A percentile compares a stretch with the other conserved stretches of the same genome.
Evolutionary conservation across 2,888 invertebrate genomes (phyloP).

Genomic region (Ctenicera cuprea): DNA sequence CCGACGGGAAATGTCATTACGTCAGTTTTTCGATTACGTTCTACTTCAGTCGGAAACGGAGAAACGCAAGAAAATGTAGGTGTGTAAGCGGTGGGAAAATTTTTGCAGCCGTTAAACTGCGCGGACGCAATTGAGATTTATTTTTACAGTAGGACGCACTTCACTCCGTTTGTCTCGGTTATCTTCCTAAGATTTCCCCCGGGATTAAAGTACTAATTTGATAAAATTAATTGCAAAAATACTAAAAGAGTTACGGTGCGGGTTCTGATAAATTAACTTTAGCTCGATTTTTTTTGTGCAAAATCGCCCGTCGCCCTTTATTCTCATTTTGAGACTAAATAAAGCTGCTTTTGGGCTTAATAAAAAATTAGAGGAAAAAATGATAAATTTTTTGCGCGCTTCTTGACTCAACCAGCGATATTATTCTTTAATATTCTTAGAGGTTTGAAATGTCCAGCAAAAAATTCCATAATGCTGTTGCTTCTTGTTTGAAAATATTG

Average conservation of each 20-base stretch:
- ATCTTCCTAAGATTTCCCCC: conserved; percentile 52
- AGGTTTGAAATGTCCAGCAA: conserved; percentile 11
- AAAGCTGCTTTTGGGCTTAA: conserved; percentile 15
- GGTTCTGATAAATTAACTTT: conserved; percentile 35
- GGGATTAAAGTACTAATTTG: conserved; percentile 46
- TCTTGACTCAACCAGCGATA: conserved; percentile 5
- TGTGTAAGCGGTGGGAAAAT: conserved; percentile 26
- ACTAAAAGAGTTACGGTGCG: conserved; percentile 38
- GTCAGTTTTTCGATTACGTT: conserved; percentile 24
- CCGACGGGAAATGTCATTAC: conserved; percentile 22
- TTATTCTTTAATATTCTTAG: conserved; percentile 39
- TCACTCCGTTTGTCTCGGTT: conserved; percentile 44
- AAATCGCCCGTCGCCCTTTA: conserved; percentile 23
- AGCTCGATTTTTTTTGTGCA: conserved; percentile 20
- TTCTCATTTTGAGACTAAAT: conserved; percentile 19
- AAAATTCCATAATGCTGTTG: conserved; percentile 40
- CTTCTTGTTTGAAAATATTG: conserved; percentile 49
- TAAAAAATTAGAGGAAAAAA: conserved; percentile 23
- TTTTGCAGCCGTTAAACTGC: conserved; percentile 31
- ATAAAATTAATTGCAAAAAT: conserved; percentile 52
- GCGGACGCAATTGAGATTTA: conserved; percentile 53
- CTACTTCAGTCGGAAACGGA: conserved; percentile 5
- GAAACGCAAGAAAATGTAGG: not conserved
- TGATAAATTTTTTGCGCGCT: conserved; percentile 1
- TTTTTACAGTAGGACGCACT: conserved; percentile 50